Evolutionary conservation across 2,888 invertebrate genomes (phyloP).

Genomic region (Cheilosia urbana): DNA sequence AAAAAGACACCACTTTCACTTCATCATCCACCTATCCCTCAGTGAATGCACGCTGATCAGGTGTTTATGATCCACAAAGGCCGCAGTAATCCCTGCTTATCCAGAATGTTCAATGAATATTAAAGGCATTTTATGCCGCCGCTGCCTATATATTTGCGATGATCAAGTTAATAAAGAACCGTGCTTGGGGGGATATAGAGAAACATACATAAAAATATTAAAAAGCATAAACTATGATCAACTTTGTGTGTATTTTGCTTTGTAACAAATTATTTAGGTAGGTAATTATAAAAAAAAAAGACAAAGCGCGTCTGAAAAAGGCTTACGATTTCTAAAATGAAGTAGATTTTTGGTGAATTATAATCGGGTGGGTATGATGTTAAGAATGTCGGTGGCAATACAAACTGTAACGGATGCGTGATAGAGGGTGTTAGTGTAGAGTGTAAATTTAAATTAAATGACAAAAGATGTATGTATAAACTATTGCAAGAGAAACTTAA

Average conservation of each 20-base stretch:
- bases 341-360: slow-evolving; percentile 23
- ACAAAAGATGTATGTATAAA: slow-evolving; percentile 20
- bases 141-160: slow-evolving; percentile 11
- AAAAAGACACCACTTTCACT: neutral
- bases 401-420: slow-evolving; percentile 59
- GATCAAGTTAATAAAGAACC: slow-evolving; percentile 32
- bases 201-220: slow-evolving; percentile 36
- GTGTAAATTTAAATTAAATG: neutral
- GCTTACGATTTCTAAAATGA: slow-evolving; percentile 49
- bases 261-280: slow-evolving; percentile 31
- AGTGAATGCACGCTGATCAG: slow-evolving; percentile 9
- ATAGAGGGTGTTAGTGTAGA: slow-evolving; percentile 50
- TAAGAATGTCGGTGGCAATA: slow-evolving; percentile 32
- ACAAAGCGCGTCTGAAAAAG: slow-evolving; percentile 59
- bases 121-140: slow-evolving; percentile 21
- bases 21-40: neutral
- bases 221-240: slow-evolving; percentile 35
- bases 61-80: slow-evolving; percentile 33
- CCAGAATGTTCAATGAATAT: slow-evolving; percentile 38
- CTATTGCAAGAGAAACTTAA: slow-evolving; percentile 48
- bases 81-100: slow-evolving; percentile 9
- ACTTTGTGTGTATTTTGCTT: neutral
- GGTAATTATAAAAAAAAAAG: slow-evolving; percentile 32
- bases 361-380: slow-evolving; percentile 24
- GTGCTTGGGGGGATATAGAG: slow-evolving; percentile 4